phyloP scores from a whole-genome alignment of 2,797 vertebrate species.

The Scyliorhinus canicula region DNA sequence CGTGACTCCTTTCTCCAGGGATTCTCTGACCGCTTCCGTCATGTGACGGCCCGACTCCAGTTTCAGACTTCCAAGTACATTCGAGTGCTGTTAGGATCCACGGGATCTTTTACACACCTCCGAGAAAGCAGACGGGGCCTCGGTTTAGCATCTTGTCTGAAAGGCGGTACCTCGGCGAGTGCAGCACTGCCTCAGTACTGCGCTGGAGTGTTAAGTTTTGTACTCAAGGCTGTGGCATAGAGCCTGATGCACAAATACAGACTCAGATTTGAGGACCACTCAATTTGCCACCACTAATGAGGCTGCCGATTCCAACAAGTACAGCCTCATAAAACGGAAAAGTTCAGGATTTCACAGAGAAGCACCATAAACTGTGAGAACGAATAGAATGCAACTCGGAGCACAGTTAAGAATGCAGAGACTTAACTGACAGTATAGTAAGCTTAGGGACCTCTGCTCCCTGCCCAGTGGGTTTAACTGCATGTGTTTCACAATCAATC shows the following conservation, averaged over 20 bases:
- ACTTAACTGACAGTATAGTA: background rate
- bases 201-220: background rate
- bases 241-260: too few species aligned
- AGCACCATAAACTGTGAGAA: background rate
- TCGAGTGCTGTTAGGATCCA: too few species aligned
- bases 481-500: background rate
- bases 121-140: background rate
- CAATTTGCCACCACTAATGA: background rate
- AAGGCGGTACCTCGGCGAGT: background rate
- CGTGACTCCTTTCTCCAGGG: background rate
- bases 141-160: background rate
- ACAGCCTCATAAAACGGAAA: background rate
- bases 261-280: background rate
- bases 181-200: background rate
- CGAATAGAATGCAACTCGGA: background rate
- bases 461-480: background rate
- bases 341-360: background rate
- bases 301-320: background rate
- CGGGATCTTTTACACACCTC: too few species aligned
- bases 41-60: background rate
- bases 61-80: background rate
- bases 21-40: background rate
- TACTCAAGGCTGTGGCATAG: background rate
- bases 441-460: background rate
- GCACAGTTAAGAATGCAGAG: background rate